These are phyloP conservation scores for Emydoidea blandingii DNA, from an alignment of 2,797 vertebrate species.

Conservation along the genomic window DNA sequence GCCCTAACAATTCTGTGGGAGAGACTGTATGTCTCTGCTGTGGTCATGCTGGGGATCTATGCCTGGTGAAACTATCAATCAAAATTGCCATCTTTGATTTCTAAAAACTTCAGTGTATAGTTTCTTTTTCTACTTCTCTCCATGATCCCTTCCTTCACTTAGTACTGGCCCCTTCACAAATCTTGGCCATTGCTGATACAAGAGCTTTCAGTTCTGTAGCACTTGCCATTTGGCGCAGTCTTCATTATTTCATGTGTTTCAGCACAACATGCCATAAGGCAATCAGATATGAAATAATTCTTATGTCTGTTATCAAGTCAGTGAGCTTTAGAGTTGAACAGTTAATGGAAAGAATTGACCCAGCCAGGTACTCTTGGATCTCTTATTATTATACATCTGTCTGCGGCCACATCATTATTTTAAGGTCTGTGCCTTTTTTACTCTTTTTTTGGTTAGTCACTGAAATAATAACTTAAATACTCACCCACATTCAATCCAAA, in stretches of 20 bases:
- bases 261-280: neutral
- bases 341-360: neutral
- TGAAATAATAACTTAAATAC: neutral
- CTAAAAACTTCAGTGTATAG: rapidly evolving
- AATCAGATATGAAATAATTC: neutral
- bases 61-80: neutral
- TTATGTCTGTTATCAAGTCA: neutral
- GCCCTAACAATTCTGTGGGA: neutral
- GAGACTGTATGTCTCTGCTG: rapidly evolving
- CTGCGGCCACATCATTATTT: neutral
- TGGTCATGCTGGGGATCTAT: neutral
- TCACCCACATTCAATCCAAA: neutral
- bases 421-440: neutral
- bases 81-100: neutral
- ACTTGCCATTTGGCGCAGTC: neutral
- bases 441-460: neutral
- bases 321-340: neutral
- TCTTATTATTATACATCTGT: neutral
- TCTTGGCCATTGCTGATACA: neutral
- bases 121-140: neutral
- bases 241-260: neutral
- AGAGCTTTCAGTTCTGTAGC: neutral
- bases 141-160: neutral
- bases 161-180: neutral
- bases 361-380: neutral